phyloP scores from a whole-genome alignment of 2,888 invertebrate genomes.

The Phasia obesa region DNA sequence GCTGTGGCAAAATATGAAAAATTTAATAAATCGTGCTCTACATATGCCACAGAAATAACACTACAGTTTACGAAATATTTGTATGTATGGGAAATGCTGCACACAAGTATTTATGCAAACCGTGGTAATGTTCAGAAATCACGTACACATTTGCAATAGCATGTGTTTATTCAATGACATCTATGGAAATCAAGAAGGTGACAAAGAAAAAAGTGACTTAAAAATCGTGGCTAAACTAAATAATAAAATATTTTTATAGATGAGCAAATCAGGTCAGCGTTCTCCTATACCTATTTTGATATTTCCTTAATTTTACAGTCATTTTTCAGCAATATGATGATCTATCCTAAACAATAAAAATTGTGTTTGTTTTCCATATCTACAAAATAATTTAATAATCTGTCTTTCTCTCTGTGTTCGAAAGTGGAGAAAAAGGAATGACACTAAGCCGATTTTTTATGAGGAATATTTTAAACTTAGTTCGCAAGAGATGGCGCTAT shows the following conservation, averaged over 20 bases:
- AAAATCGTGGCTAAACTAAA: constrained; percentile 2
- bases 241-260: background rate
- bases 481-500: no score
- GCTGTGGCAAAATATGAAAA: constrained; percentile 57
- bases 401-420: no score
- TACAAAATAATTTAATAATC: no score
- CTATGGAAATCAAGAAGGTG: background rate
- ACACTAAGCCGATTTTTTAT: no score
- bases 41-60: constrained; percentile 68
- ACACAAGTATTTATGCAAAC: constrained; percentile 55
- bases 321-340: no score
- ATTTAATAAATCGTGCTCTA: constrained; percentile 69
- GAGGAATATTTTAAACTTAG: no score
- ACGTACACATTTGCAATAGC: background rate
- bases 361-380: no score
- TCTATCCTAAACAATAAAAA: no score
- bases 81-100: constrained; percentile 33
- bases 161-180: background rate
- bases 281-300: background rate
- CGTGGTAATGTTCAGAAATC: no score
- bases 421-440: no score
- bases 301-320: no score
- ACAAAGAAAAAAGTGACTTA: background rate
- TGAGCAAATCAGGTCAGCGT: background rate
- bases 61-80: constrained; percentile 60